A percentile compares a stretch with the other conserved stretches of the same genome.
phyloP scores from a whole-genome alignment of 2,113 vertebrate species.

The Grantiella picta region DNA sequence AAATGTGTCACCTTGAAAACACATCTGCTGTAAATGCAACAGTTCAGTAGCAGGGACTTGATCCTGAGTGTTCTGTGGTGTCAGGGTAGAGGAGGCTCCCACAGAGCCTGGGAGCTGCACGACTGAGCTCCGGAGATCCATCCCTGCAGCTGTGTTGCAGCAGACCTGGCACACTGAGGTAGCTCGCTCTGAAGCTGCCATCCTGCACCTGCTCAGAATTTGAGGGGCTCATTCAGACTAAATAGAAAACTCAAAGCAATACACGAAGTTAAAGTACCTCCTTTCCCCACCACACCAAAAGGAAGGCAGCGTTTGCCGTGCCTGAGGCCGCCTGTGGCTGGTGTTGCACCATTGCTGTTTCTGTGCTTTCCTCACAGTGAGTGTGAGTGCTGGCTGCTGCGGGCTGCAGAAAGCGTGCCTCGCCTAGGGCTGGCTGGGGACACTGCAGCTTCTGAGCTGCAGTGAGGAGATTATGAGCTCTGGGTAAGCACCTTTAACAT shows the following conservation, averaged over 20 bases:
- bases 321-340: not conserved
- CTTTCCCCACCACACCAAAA: not conserved
- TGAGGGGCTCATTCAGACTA: not conserved
- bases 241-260: not conserved
- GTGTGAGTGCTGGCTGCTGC: not conserved
- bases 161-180: no score
- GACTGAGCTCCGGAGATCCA: not conserved
- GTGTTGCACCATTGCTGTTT: not conserved
- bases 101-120: not conserved
- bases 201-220: not conserved
- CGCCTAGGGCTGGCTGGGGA: not conserved
- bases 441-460: not conserved
- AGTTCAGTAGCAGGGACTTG: not conserved
- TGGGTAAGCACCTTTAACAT: not conserved
- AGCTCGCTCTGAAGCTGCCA: not conserved
- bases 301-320: fast-evolving
- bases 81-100: not conserved
- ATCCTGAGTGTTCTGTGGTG: not conserved
- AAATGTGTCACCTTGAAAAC: not conserved
- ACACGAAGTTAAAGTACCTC: not conserved
- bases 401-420: not conserved
- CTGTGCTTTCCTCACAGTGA: fast-evolving
- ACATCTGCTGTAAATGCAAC: not conserved
- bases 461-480: not conserved
- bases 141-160: not conserved